Evolutionary conservation across 2,888 invertebrate genomes (phyloP).

Genomic region (Polymixis flavicincta): DNA sequence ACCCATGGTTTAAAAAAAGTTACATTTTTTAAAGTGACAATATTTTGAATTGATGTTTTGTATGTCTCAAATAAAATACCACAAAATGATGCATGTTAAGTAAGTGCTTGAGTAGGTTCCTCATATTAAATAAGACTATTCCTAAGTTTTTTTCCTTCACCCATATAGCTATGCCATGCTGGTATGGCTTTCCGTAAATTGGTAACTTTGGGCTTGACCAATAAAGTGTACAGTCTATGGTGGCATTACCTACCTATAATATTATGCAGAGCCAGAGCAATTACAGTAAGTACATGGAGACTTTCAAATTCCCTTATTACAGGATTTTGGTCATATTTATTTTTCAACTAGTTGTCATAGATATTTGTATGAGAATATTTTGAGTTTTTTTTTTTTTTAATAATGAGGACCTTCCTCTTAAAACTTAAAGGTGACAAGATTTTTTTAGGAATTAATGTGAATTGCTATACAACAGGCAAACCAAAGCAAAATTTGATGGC

Average conservation of each 20-base stretch:
- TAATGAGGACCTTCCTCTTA: too few species aligned
- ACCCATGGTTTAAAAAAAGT: too few species aligned
- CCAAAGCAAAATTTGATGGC: not conserved
- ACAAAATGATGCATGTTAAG: not conserved
- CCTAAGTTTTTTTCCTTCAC: too few species aligned
- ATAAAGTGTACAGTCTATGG: not conserved
- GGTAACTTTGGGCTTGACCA: not conserved
- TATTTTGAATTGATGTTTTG: too few species aligned
- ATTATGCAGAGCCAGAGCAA: not conserved
- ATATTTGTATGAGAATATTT: not conserved
- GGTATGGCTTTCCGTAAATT: not conserved
- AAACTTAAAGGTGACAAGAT: too few species aligned
- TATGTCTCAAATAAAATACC: not conserved
- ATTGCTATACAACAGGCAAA: not conserved
- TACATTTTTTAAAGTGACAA: not conserved
- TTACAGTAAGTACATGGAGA: not conserved
- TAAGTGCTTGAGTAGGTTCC: not conserved
- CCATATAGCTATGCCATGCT: not conserved
- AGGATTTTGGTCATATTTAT: not conserved
- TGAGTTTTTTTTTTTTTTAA: not conserved
- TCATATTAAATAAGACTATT: not conserved
- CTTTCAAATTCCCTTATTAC: not conserved
- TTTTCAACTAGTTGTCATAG: not conserved
- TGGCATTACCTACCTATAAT: not conserved
- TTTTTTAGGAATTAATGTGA: not conserved